Evolutionary conservation across 2,113 vertebrate genomes (phyloP).

Genomic region (Noctilio leporinus): DNA sequence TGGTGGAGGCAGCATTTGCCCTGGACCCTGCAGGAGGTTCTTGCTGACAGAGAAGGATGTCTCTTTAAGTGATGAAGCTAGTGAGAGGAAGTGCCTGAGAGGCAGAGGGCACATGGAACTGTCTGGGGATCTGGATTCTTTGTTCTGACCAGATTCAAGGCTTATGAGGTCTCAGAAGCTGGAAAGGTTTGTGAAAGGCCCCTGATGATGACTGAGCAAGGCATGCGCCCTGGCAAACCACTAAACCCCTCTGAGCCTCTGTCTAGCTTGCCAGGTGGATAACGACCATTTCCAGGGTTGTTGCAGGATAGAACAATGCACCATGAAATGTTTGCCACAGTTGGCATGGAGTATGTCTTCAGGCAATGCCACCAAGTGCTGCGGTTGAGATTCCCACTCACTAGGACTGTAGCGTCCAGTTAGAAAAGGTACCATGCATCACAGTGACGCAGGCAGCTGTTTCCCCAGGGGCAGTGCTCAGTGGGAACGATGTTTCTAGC

Average conservation of each 20-base stretch:
- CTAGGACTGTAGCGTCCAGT: fast-evolving
- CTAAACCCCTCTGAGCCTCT: not conserved
- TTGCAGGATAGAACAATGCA: fast-evolving
- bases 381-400: not conserved
- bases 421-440: fast-evolving
- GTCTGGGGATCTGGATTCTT: not conserved
- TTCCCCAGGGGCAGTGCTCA: not conserved
- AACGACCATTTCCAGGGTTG: not conserved
- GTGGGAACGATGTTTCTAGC: not conserved
- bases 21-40: not conserved
- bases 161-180: not conserved
- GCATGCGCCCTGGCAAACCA: not conserved
- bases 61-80: not conserved
- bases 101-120: not conserved
- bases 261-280: not conserved
- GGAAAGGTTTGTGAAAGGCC: not conserved
- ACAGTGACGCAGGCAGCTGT: fast-evolving
- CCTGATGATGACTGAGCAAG: fast-evolving
- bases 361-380: not conserved
- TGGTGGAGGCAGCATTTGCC: not conserved
- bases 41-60: not conserved
- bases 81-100: too few relatives aligned
- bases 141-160: not conserved
- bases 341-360: not conserved
- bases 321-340: fast-evolving